phyloP scores from a whole-genome alignment of 2,888 invertebrate genomes.

The Drosophila mulleri region DNA sequence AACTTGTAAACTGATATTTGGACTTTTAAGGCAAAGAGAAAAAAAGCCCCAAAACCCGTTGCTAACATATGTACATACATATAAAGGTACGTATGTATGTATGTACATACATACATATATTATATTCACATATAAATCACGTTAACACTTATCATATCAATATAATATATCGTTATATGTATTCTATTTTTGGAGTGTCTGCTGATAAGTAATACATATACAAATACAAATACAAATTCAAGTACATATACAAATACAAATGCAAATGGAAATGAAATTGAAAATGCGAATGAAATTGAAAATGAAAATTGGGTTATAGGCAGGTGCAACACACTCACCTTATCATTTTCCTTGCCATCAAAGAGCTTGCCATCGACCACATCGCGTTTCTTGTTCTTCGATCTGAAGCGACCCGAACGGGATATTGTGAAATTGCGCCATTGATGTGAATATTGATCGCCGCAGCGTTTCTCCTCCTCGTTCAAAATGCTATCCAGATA shows the following conservation, averaged over 20 bases:
- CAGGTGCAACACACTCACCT: conserved; percentile 50
- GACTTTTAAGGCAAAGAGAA: conserved; percentile 38
- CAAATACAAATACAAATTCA: neutral
- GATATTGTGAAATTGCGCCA: conserved; percentile 86
- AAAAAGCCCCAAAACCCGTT: conserved; percentile 40
- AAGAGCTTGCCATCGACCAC: conserved; percentile 86
- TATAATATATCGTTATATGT: conserved; percentile 20
- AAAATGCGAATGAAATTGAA: conserved; percentile 16
- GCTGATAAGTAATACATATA: conserved; percentile 22
- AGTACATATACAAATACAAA: conserved; percentile 6
- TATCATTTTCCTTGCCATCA: conserved; percentile 82
- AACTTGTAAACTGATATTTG: conserved; percentile 27
- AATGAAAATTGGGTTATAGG: conserved; percentile 16
- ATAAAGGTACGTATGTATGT: too few relatives aligned
- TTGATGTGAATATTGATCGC: conserved; percentile 83
- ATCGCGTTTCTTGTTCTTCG: conserved; percentile 86
- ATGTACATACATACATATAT: conserved; percentile 26
- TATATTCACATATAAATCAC: conserved; percentile 13
- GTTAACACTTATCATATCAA: conserved; percentile 25
- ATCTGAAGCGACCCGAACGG: conserved; percentile 87
- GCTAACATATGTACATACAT: conserved; percentile 10
- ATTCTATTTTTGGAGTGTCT: conserved; percentile 29
- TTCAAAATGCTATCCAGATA: conserved; percentile 84
- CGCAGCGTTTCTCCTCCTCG: conserved; percentile 83
- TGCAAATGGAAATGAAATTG: conserved; percentile 16